Conservation (phyloP, 2,113 vertebrate species). For the Lampris incognitus region DNA sequence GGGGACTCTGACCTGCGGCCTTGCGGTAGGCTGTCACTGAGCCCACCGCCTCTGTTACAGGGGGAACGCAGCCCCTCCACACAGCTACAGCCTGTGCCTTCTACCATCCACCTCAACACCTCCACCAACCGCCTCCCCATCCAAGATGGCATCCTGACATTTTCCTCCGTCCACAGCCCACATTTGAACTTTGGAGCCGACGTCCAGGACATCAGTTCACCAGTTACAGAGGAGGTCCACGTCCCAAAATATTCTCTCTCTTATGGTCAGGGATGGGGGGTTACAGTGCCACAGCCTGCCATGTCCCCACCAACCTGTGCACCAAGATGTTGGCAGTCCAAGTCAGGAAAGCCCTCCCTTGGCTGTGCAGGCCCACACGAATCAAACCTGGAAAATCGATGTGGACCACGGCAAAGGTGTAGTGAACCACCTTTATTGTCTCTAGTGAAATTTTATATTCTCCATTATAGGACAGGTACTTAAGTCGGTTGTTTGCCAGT, state of each 20-base stretch:
- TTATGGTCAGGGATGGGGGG: background rate
- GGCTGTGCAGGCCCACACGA: slow-evolving; percentile 3
- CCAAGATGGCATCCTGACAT: slow-evolving; percentile 23
- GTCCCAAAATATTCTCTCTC: background rate
- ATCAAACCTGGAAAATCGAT: background rate
- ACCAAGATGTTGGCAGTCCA: background rate
- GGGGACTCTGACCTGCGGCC: too few relatives aligned
- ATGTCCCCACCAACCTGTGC: background rate
- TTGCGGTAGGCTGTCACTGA: too few relatives aligned
- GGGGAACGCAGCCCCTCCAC: too few relatives aligned
- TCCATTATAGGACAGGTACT: background rate
- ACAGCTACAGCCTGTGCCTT: slow-evolving; percentile 12
- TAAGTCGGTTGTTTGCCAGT: background rate
- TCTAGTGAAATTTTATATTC: background rate
- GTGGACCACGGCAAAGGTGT: slow-evolving; percentile 48
- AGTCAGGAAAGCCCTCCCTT: background rate
- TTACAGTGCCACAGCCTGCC: slow-evolving; percentile 3
- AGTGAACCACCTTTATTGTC: background rate
- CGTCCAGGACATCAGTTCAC: background rate
- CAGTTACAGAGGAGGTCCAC: background rate
- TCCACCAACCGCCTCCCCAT: slow-evolving; percentile 30
- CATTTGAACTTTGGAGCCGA: slow-evolving; percentile 13
- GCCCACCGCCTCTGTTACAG: too few relatives aligned
- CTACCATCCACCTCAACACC: slow-evolving; percentile 45
- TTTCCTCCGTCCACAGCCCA: slow-evolving; percentile 27